These are phyloP conservation scores for Phainopepla nitens DNA, from an alignment of 2,113 vertebrate species.

Conservation along the genomic window DNA sequence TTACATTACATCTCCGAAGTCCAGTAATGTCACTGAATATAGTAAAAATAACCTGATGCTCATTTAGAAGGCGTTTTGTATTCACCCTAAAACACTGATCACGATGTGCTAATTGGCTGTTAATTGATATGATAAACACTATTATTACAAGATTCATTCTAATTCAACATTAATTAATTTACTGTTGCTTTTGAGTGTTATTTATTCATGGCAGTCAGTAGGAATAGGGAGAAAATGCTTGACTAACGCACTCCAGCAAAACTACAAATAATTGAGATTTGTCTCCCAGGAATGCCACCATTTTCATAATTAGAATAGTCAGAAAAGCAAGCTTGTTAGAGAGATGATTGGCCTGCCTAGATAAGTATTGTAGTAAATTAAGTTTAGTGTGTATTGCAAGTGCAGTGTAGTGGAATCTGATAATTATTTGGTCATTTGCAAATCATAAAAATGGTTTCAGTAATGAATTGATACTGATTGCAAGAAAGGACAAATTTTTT, in stretches of 20 bases:
- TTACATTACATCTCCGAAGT: not conserved
- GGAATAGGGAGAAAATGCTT: slow-evolving; percentile 35
- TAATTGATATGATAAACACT: slow-evolving; percentile 63
- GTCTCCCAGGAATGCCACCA: slow-evolving; percentile 34
- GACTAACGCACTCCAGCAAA: slow-evolving; percentile 57
- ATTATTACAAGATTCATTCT: slow-evolving; percentile 67
- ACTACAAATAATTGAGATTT: slow-evolving; percentile 62
- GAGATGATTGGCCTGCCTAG: slow-evolving; percentile 26
- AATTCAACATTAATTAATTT: slow-evolving; percentile 71
- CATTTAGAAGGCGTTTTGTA: slow-evolving; percentile 24
- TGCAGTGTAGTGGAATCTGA: not conserved
- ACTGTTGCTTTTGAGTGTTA: slow-evolving; percentile 61
- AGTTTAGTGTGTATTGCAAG: slow-evolving; percentile 13
- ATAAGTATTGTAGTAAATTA: slow-evolving; percentile 40
- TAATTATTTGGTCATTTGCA: slow-evolving; percentile 33
- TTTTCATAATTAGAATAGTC: slow-evolving; percentile 52
- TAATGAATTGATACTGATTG: not conserved
- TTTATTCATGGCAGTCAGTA: slow-evolving; percentile 57
- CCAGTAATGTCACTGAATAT: not conserved
- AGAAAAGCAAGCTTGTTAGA: slow-evolving; percentile 33
- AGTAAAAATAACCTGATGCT: slow-evolving; percentile 2
- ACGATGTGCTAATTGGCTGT: slow-evolving; percentile 56
- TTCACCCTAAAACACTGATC: slow-evolving; percentile 50
- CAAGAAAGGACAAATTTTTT: not conserved
- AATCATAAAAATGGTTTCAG: slow-evolving; percentile 32